A percentile compares a stretch with the other conserved stretches of the same genome.
Conservation (phyloP, 2,888 invertebrate species). For the Bembecia ichneumoniformis region DNA sequence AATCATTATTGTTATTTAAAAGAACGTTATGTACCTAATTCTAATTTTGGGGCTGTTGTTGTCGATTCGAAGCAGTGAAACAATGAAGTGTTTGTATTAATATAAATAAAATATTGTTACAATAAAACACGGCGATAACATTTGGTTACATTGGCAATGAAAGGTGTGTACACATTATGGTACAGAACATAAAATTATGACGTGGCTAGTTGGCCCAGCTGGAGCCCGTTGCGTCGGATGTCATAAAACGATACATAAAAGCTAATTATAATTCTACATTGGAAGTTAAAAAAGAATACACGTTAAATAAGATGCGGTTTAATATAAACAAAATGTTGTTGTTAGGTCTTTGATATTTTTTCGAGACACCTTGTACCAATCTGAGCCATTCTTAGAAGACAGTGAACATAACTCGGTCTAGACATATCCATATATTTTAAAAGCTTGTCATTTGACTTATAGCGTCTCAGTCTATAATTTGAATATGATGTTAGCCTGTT, state of each 20-base stretch:
- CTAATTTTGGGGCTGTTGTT: too few relatives aligned
- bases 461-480: too few relatives aligned
- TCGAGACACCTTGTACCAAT: too few relatives aligned
- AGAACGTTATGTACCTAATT: too few relatives aligned
- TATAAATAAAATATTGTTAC: not conserved
- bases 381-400: too few relatives aligned
- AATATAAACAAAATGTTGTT: slow-evolving; percentile 13
- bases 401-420: too few relatives aligned
- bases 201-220: slow-evolving; percentile 42
- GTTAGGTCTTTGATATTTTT: not conserved
- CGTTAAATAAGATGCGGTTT: slow-evolving; percentile 16
- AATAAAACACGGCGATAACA: not conserved
- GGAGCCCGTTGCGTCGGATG: slow-evolving; percentile 47
- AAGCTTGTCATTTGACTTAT: too few relatives aligned
- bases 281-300: slow-evolving; percentile 15
- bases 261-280: slow-evolving; percentile 49
- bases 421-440: too few relatives aligned
- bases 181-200: slow-evolving; percentile 39
- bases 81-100: too few relatives aligned
- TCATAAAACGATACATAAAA: slow-evolving; percentile 57
- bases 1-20: too few relatives aligned
- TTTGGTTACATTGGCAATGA: not conserved
- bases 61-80: too few relatives aligned
- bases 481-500: too few relatives aligned
- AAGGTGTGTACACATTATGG: not conserved